Base-by-base conservation (phyloP, 2,797 vertebrate genomes). In the Denticeps clupeoides region DNA sequence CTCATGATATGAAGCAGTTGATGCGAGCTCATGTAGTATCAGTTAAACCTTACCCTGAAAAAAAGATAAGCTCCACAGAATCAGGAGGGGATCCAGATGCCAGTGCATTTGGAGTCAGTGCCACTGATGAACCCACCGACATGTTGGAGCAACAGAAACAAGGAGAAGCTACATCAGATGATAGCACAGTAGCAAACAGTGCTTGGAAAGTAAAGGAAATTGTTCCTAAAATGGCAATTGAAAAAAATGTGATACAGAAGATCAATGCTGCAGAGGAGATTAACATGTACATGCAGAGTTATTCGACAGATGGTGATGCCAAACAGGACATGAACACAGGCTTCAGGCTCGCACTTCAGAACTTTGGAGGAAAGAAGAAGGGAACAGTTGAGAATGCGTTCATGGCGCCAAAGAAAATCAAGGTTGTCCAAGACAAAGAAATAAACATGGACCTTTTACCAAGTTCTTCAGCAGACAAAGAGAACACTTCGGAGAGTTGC, bases 381-480 rank as follows among this genome's bases (percentile, higher is more conserved):
- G 53, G 67, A 9, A 51, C 42, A 22, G 15, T n/a, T 11, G 58
- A 66, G 29, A 64, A 47, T 59, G 42, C 13, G 1, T 41, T 53
- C 23, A 16, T 41, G 27, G 52, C 65, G 16, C 62, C 69, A 33
- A 78, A 74, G 45, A 76, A 60, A 45, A 63, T 68, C 5, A 79
- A 63, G 53, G 54, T 69, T 15, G 52, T 45, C 21, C 42, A 56
- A 38, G 41, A 51, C 25, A 12, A 1, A 60, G 22, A 33, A 48
- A 62, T 40, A 42, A 58, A 27, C 60, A 42, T 37, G 13, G 31
- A 22, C 26, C 38, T 27, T 13, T 28, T n/a, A n/a, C n/a, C n/a
- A n/a, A 87, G 86, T 35, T 87, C 87, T 0, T 81, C 90, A 65
- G 86, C 90, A 68, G 13, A 33, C 4, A 47, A n/a, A n/a, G n/a